phyloP scores from a whole-genome alignment of 2,797 vertebrate species.

The Triplophysa bombifrons region DNA sequence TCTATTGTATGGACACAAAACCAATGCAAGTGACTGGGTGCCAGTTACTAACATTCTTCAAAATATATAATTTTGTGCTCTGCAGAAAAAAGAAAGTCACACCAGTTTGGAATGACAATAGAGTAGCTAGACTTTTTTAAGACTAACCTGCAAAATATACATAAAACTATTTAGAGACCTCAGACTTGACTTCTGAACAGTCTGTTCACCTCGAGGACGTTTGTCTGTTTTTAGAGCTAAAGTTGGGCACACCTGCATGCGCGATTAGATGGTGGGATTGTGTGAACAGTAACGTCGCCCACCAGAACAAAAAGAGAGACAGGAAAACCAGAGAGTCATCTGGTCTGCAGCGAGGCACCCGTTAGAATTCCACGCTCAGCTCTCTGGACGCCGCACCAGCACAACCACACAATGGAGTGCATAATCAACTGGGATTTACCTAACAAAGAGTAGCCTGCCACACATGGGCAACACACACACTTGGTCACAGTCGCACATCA shows the following conservation, averaged over 20 bases:
- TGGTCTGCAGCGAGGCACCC: slow-evolving; percentile 58
- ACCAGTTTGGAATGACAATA: too few relatives aligned
- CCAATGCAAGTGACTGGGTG: too few relatives aligned
- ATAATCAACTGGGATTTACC: slow-evolving; percentile 81
- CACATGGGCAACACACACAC: slow-evolving; percentile 45
- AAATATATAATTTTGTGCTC: too few relatives aligned
- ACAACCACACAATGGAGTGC: slow-evolving; percentile 74
- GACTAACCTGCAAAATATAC: too few relatives aligned
- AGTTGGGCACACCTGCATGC: slow-evolving; percentile 30
- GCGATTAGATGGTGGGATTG: slow-evolving; percentile 45
- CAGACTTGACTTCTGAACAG: background rate
- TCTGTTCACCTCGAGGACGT: background rate
- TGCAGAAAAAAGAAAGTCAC: too few relatives aligned
- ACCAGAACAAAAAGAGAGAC: slow-evolving; percentile 54
- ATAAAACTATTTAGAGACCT: too few relatives aligned
- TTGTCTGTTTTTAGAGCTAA: background rate
- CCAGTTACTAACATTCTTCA: too few relatives aligned
- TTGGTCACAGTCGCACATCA: slow-evolving; percentile 29
- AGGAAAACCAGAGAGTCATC: slow-evolving; percentile 62
- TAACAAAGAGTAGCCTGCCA: slow-evolving; percentile 77
- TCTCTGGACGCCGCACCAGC: slow-evolving; percentile 76
- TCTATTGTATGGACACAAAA: too few relatives aligned
- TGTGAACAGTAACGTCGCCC: slow-evolving; percentile 31
- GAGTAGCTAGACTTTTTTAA: too few relatives aligned
- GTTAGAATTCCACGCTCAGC: slow-evolving; percentile 75